Base-by-base conservation (phyloP, 2,113 vertebrate genomes). In the Thermophis baileyi region DNA sequence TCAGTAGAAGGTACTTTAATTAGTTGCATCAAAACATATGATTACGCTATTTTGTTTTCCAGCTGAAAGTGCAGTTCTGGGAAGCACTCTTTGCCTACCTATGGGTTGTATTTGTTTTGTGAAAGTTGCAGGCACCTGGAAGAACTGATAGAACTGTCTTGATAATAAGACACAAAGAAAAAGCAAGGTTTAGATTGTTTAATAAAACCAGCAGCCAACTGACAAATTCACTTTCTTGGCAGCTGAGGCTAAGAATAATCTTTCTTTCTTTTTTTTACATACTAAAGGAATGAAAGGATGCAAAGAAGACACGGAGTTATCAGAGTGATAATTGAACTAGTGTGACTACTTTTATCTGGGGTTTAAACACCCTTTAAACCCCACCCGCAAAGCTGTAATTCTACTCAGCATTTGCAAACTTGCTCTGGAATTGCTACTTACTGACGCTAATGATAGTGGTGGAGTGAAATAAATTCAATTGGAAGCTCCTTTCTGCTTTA, bases 31-130 rank as follows among this genome's bases (percentile, higher is more conserved):
- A 89, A 35, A 3, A 1, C 44, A 88, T 46, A 55, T 91, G 25
- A 51, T 93, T 91, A 69, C 60, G 44, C 93, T 92, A 44, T 91
- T 87, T 94, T 69, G 85, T 94, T 90, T 54, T 54, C 93, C 91
- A 91, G 90, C 14, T 63, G 44, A 95, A 95, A 44, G 50, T 85
- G 89, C 49, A 63, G 35, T 93, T 96, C 94, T 95, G 89, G 94
- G 95, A 95, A 95, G 87, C 11, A 91, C 35, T 5, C 46, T 1
- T 40, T 35, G 69, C 69, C 0, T 91, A 90, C 93, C 40, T 89
- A 22, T 85, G 63, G 90, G 22, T 6, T 49, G 74, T 90, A 57
- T 94, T 94, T 95, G 90, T 89, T 95, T 91, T 94, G 24, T 90
- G 49, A 93, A 95, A 91, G 86, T 81, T 94, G 27, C 50, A 81